Conservation (phyloP, 2,113 vertebrate species). For the Sorex fumeus region DNA sequence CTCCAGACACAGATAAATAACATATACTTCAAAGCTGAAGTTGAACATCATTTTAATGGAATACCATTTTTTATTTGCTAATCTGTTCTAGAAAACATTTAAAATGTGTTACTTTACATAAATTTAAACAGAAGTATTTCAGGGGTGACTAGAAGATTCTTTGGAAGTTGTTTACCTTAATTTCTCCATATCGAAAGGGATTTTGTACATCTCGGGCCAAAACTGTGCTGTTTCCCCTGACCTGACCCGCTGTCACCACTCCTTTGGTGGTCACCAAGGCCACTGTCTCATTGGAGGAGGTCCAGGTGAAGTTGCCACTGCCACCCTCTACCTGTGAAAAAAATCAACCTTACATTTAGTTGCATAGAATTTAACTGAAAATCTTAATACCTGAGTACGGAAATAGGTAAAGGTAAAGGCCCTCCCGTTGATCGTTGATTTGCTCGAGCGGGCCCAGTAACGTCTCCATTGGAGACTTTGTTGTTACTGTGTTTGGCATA, state of each 20-base stretch:
- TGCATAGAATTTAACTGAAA: background rate
- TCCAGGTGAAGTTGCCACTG: conserved; percentile 88
- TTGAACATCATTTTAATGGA: background rate
- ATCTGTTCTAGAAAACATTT: background rate
- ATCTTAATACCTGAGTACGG: background rate
- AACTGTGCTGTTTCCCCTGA: conserved; percentile 77
- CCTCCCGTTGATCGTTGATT: no score
- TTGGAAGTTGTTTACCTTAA: conserved; percentile 74
- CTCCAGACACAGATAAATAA: conserved; percentile 42
- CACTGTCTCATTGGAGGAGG: conserved; percentile 87
- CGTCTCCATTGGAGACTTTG: no score
- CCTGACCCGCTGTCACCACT: conserved; percentile 81
- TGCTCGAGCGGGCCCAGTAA: no score
- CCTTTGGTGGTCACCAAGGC: conserved; percentile 88
- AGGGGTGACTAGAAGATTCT: background rate
- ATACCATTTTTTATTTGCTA: conserved; percentile 24
- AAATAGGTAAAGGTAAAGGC: no score
- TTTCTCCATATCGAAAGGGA: conserved; percentile 83
- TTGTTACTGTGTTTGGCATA: no score
- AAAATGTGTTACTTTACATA: background rate
- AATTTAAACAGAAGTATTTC: conserved; percentile 1
- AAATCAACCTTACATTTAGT: conserved; percentile 22
- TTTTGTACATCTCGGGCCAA: conserved; percentile 86
- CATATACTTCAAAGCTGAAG: background rate
- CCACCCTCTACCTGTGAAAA: conserved; percentile 85